Evolutionary conservation across 2,888 invertebrate species (phyloP), one percentile per base, ranked within the genome.

Genomic region (Nasonia oneida): DNA sequence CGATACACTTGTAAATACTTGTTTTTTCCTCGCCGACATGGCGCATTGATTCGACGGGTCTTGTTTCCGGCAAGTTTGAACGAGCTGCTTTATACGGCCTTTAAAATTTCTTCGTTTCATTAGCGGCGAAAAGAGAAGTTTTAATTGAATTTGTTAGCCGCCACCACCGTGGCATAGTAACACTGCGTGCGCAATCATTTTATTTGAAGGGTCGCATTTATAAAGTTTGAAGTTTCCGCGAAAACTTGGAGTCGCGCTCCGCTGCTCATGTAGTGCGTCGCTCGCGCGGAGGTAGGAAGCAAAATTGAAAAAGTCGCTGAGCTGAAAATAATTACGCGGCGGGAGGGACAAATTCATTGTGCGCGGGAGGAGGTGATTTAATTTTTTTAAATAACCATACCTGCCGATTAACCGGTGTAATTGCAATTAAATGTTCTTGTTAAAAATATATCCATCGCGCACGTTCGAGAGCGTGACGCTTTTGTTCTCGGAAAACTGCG

Each of bases 21-120:
- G n/a, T 4, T 15, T 5, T 57, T 18, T 57, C n/a, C n/a, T 15
- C 10, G 3, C 3, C 50, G 10, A 14, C 18, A 14, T 53, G 4
- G 18, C 3, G 15, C 15, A 57, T n/a, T 5, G 57, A 61, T 61
- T 61, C 5, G 23, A 33, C 3, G 15, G 57, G 0, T 67, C 29
- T 29, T 67, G 29, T 67, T 67, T 67, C 33, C 18, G 57, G 53
- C 18, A 61, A 61, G 23, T 61, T n/a, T 67, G 33, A 57, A 57
- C 57, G n/a, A 57, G 57, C 3, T 53, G 64, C 29, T n/a, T 64
- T 64, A 53, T 29, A 64, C 15, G 29, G 61, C 33, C 75, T 83
- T 75, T 74, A 76, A 75, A 81, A 81, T 81, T 76, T 81, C 86
- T 83, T 83, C 80, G 76, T 73, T 83, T 83, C 83, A 83, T 86